Base-by-base conservation (phyloP, 1,140 invertebrate genomes). In the Apis dorsata region DNA sequence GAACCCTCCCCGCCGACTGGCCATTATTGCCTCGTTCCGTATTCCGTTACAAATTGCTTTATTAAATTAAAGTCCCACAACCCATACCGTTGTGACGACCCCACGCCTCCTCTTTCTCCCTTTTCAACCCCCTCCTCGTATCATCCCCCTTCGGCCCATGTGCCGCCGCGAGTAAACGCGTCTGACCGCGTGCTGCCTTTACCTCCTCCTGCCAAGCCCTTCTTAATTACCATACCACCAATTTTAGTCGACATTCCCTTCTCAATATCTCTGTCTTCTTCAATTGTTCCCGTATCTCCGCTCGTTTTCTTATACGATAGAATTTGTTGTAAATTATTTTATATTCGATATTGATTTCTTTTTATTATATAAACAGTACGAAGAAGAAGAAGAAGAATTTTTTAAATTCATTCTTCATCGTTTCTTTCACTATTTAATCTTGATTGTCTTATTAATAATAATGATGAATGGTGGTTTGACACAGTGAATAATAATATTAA, bases 21-120 rank as follows among this genome's bases (percentile, higher is more conserved):
- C 93, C 91, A 94, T 93, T 94, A 94, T 93, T 93, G 92, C 92
- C 93, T 93, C 93, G 92, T 93, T 93, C 92, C 89, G 91, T 94
- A 93, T 93, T 93, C 90, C 92, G 92, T 94, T 94, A 92, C 91
- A 92, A 92, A 92, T 92, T 92, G 91, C 91, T 92, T 92, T 92
- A 92, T 92, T 92, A 92, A 92, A 92, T 92, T 92, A 92, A 91
- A 92, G 90, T 92, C 90, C 91, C 91, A 88, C 91, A 91, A 90
- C 90, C 90, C 90, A 90, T 90, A 90, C 83, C 82, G 85, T 87
- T 86, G 85, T 89, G 87, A 87, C 85, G 88, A 89, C 79, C 87
- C 85, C 81, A 84, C 74, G 85, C 73, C 83, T 55, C 84, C 51
- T 70, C 57, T 73, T 71, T 62, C 79, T 34, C 86, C 60, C 21